These are phyloP conservation scores for Xiphophorus couchianus DNA, from an alignment of 2,113 vertebrate species.

Conservation along the genomic window DNA sequence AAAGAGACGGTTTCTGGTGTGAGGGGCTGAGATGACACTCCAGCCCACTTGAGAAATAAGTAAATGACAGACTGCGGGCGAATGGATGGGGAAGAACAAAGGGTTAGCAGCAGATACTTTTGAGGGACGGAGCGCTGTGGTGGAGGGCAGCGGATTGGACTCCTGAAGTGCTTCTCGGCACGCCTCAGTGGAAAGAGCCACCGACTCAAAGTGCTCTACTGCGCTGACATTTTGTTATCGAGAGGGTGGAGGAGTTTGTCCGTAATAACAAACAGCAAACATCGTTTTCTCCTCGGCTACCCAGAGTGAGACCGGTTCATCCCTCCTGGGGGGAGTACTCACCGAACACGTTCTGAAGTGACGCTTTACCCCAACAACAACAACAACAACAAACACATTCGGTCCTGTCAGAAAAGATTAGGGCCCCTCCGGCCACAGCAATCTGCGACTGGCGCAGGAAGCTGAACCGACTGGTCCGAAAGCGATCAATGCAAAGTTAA, in stretches of 20 bases:
- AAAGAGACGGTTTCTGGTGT: conserved; percentile 12
- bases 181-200: conserved; percentile 52
- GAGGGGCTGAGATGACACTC: conserved; percentile 31
- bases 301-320: conserved; percentile 40
- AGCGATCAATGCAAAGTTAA: conserved; percentile 25
- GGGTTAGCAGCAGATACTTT: conserved; percentile 27
- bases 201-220: conserved; percentile 47
- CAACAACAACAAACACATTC: conserved; percentile 19
- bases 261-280: conserved; percentile 61
- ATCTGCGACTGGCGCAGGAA: conserved; percentile 22
- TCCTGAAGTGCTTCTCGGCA: conserved; percentile 64
- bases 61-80: conserved; percentile 61
- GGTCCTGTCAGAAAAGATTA: conserved; percentile 45
- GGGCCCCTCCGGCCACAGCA: conserved; percentile 18
- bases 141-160: conserved; percentile 45
- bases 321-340: conserved; percentile 29
- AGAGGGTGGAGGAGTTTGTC: conserved; percentile 60
- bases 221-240: conserved; percentile 67
- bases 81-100: conserved; percentile 55
- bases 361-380: conserved; percentile 24
- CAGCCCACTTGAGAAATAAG: conserved; percentile 52
- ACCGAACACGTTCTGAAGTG: conserved; percentile 40
- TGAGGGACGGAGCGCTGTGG: conserved; percentile 35
- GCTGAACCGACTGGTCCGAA: conserved; percentile 4
- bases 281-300: conserved; percentile 57